A percentile compares a stretch with the other conserved stretches of the same genome.
phyloP scores from a whole-genome alignment of 2,888 invertebrate species.

The Tinea trinotella region DNA sequence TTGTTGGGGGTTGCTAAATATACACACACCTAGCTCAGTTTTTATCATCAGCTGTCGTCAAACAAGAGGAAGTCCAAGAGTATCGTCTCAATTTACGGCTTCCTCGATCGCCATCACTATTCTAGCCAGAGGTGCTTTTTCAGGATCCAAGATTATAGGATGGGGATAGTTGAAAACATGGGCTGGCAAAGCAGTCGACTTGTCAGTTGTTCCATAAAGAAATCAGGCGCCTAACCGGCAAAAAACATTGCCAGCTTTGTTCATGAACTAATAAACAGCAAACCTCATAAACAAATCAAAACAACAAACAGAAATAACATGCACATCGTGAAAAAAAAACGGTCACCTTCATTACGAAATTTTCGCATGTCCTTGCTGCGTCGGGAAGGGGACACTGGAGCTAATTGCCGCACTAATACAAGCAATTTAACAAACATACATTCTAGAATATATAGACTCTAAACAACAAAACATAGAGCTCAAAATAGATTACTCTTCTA shows the following conservation, averaged over 20 bases:
- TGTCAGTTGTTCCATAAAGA: no score
- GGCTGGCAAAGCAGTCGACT: no score
- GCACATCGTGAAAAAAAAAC: slow-evolving; percentile 1
- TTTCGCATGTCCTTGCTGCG: slow-evolving; percentile 10
- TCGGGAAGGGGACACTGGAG: not conserved
- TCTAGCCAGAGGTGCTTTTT: no score
- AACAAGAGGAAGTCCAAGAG: no score
- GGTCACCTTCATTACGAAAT: slow-evolving; percentile 12
- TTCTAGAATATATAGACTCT: not conserved
- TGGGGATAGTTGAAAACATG: no score
- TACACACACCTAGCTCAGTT: no score
- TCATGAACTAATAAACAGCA: not conserved
- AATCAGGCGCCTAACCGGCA: no score
- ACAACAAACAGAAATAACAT: slow-evolving; percentile 11
- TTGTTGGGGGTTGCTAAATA: no score
- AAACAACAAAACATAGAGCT: slow-evolving; percentile 1
- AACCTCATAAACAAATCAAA: slow-evolving; percentile 14
- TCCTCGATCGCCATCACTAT: no score
- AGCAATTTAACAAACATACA: not conserved
- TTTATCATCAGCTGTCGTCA: no score
- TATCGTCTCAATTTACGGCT: no score
- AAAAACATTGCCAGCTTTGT: not conserved
- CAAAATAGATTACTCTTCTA: slow-evolving; percentile 6
- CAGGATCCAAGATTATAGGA: no score
- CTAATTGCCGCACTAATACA: slow-evolving; percentile 12